phyloP scores from a whole-genome alignment of 2,797 vertebrate genomes.

The Hafferia zeledoni region DNA sequence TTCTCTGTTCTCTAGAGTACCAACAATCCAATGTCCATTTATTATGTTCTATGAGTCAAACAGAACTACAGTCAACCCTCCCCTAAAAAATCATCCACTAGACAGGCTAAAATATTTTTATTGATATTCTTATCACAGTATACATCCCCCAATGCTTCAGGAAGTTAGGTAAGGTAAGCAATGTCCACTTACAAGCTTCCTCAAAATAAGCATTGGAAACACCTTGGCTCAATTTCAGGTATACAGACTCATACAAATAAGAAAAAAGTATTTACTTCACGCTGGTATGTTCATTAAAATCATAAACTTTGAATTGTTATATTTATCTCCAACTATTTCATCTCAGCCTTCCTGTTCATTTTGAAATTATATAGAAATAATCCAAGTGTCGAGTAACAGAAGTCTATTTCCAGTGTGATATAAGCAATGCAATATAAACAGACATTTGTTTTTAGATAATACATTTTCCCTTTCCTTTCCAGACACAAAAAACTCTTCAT shows the following conservation, averaged over 20 bases:
- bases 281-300: not conserved
- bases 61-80: not conserved
- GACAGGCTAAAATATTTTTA: not conserved
- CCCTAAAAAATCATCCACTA: not conserved
- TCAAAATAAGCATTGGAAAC: not conserved
- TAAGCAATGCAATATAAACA: not conserved
- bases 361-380: not conserved
- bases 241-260: not conserved
- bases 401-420: not conserved
- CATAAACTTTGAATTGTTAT: not conserved
- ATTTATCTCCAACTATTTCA: not conserved
- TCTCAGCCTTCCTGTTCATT: not conserved
- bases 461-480: not conserved
- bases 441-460: not conserved
- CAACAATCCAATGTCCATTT: not conserved
- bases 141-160: not conserved
- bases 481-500: not conserved
- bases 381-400: not conserved
- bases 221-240: not conserved
- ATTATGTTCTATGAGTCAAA: not conserved
- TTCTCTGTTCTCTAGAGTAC: not conserved
- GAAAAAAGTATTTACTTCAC: not conserved
- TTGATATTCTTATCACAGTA: not conserved
- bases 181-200: not conserved
- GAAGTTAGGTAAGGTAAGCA: not conserved